Base-by-base conservation (phyloP, 2,113 vertebrate species). In the Delphinus delphis region DNA sequence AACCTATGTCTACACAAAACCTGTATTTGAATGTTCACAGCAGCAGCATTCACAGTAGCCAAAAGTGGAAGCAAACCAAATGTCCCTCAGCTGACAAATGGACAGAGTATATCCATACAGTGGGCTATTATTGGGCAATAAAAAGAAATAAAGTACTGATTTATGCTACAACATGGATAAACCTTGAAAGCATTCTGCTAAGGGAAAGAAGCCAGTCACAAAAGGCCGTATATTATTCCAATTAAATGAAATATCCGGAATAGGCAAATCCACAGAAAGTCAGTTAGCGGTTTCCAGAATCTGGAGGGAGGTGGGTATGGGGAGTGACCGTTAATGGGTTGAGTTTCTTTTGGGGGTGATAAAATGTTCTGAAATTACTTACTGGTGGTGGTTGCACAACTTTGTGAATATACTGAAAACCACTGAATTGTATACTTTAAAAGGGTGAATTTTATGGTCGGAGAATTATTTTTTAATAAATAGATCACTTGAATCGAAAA, bases 331-430 rank as follows among this genome's bases (percentile, higher is more conserved):
- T 21, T 68, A 14, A 58, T 58, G 6, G 6, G 5, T 36, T 88
- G 55, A 73, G 31, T 18, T 94, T 88, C 38, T 60, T 85, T 47
- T 2, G 1, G 2, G 26, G 14, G 5, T 36, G 23, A 88, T 28
- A 10, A 79, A 84, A 41, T 26, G 9, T 84, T 88, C 68, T 92
- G 38, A 92, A 94, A 89, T 31, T 50, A 88, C 2, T 93, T 77
- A 76, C 21, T 44, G 17, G 47, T 36, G 8, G 62, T 31, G 10
- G n/a, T 55, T 92, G 36, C 4, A 73, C 21, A 93, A n/a, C 21
- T 38, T 88, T 60, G 21, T 84, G 13, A 88, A 79, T 88, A 84
- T 73, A 94, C 20, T 53, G 15, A 79, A 96, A 95, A 77, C 11
- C 21, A 83, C 6, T 63, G 4, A 33, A 58, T 14, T 77, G 12